phyloP scores from a whole-genome alignment of 2,888 invertebrate genomes.

The Globia sparganii region DNA sequence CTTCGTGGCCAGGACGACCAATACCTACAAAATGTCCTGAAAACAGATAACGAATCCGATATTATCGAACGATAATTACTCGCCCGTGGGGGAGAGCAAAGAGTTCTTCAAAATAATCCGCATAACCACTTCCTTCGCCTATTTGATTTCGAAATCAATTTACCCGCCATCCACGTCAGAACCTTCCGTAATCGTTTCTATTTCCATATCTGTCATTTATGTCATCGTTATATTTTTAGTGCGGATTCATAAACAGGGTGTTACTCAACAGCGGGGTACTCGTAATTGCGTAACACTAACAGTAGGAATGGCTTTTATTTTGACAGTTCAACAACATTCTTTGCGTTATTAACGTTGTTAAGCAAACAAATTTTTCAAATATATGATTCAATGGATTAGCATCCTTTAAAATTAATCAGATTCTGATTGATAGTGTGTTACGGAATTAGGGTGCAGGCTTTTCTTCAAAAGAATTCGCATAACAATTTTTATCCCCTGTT shows the following conservation, averaged over 20 bases:
- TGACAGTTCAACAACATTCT: no score
- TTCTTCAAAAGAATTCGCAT: not conserved
- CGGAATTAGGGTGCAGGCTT: conserved; percentile 78
- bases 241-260: conserved; percentile 19
- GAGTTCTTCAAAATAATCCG: not conserved
- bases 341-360: no score
- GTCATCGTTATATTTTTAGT: conserved; percentile 24
- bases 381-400: no score
- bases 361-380: no score
- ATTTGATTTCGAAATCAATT: not conserved
- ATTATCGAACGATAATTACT: not conserved
- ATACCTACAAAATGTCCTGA: no score
- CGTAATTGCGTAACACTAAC: no score
- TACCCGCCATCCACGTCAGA: not conserved
- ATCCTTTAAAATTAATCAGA: no score
- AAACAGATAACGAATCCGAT: no score
- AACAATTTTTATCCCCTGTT: conserved; percentile 19
- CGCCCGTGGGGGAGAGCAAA: not conserved
- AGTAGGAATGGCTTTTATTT: no score
- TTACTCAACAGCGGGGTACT: no score
- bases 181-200: not conserved
- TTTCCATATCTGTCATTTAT: not conserved
- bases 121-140: conserved; percentile 5
- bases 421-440: conserved; percentile 5
- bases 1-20: no score